These are phyloP conservation scores for Dasypogon diadema DNA, from an alignment of 2,888 invertebrate genomes.

Conservation along the genomic window DNA sequence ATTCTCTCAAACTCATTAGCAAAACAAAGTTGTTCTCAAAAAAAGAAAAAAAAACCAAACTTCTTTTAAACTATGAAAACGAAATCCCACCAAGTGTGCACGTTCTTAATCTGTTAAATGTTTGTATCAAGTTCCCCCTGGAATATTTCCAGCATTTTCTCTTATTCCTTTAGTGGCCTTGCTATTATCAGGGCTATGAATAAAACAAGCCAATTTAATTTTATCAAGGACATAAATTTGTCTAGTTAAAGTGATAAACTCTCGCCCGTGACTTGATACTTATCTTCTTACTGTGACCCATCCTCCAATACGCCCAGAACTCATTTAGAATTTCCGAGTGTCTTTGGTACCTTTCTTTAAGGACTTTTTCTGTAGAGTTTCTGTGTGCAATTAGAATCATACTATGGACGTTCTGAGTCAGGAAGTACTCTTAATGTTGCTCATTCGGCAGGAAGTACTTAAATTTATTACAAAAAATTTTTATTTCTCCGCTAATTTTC, in stretches of 20 bases:
- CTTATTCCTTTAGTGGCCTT: slow-evolving; percentile 29
- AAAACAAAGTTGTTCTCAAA: slow-evolving; percentile 30
- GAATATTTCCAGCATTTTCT: slow-evolving; percentile 33
- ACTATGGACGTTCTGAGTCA: background rate
- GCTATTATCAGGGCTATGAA: slow-evolving; percentile 47
- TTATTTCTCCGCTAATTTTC: no score
- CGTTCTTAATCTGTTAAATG: slow-evolving; percentile 43
- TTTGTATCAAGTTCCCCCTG: slow-evolving; percentile 39
- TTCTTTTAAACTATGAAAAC: background rate
- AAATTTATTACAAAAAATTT: no score
- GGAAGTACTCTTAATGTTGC: background rate
- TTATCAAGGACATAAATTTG: slow-evolving; percentile 56
- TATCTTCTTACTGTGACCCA: slow-evolving; percentile 55
- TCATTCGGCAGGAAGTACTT: background rate
- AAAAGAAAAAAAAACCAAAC: no score
- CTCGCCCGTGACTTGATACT: slow-evolving; percentile 55
- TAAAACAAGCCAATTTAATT: slow-evolving; percentile 55
- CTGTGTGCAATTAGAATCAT: slow-evolving; percentile 13
- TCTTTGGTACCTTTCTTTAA: slow-evolving; percentile 1
- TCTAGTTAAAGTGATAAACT: slow-evolving; percentile 55
- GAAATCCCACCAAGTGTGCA: slow-evolving; percentile 42
- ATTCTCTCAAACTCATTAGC: slow-evolving; percentile 29
- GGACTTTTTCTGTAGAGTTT: slow-evolving; percentile 1
- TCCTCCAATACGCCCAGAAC: background rate
- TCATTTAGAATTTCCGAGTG: slow-evolving; percentile 43